These are phyloP conservation scores for Gymnoscopelus braueri DNA, from an alignment of 2,797 vertebrate species.

Conservation along the genomic window DNA sequence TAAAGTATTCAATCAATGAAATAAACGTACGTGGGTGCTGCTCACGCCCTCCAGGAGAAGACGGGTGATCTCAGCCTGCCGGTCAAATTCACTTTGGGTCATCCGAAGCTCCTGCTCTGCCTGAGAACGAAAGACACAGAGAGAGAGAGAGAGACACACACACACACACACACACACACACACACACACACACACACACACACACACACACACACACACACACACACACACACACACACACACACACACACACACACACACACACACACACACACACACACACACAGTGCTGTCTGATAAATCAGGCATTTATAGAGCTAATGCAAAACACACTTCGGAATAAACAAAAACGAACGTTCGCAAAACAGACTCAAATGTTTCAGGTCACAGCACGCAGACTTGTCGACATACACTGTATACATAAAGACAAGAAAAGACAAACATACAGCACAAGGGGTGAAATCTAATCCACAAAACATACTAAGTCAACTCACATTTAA, in stretches of 20 bases:
- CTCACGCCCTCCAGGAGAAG: conserved; percentile 96
- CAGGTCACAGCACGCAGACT: neutral
- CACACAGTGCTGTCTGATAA: neutral
- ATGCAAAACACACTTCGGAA: neutral
- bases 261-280: neutral
- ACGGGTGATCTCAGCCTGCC: conserved; percentile 97
- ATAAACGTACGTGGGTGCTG: conserved; percentile 92
- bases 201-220: neutral
- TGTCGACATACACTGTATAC: no score
- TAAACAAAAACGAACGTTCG: neutral
- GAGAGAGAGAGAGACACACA: no score
- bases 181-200: neutral
- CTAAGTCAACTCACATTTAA: no score
- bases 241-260: neutral
- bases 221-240: neutral
- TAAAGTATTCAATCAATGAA: no score
- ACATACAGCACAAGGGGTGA: no score
- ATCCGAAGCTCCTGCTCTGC: conserved; percentile 97
- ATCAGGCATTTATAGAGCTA: neutral
- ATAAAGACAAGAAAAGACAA: no score
- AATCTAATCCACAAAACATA: no score
- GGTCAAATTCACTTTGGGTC: conserved; percentile 97
- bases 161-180: neutral
- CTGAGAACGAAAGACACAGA: conserved; percentile 71
- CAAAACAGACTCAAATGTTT: neutral